Percentiles rank a stretch among this genome's conserved stretches.
Evolutionary conservation across 2,113 vertebrate species (phyloP).

Genomic region (Asarcornis scutulata): DNA sequence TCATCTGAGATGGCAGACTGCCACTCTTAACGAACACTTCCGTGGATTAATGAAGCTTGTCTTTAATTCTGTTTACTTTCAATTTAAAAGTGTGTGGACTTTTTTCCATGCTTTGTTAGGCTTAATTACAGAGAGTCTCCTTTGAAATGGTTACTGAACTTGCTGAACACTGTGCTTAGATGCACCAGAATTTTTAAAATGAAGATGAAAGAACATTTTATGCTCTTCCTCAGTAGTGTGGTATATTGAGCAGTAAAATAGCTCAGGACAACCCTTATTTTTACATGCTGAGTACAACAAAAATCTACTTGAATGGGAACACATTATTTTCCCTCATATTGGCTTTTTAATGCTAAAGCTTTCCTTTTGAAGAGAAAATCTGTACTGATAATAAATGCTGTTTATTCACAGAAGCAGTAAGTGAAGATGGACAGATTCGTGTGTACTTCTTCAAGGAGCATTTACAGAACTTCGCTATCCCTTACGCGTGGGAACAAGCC

Average conservation of each 20-base stretch:
- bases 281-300: background rate
- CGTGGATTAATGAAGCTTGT: background rate
- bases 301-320: background rate
- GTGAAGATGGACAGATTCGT: slow-evolving; percentile 86
- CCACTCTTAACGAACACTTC: background rate
- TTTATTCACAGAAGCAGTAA: slow-evolving; percentile 82
- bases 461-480: slow-evolving; percentile 80
- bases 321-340: accelerated
- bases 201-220: background rate
- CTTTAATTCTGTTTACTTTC: background rate
- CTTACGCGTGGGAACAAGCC: slow-evolving; percentile 84
- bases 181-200: background rate
- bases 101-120: background rate
- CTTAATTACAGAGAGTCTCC: background rate
- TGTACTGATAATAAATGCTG: background rate
- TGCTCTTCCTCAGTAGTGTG: background rate
- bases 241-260: background rate
- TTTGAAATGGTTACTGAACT: background rate
- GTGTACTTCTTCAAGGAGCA: slow-evolving; percentile 87
- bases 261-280: background rate
- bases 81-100: background rate
- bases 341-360: background rate
- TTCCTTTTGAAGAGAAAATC: background rate
- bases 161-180: background rate
- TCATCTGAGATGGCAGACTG: background rate